phyloP scores from a whole-genome alignment of 37 sponge, comb jelly and placozoan species.

The Oopsacas minuta region DNA sequence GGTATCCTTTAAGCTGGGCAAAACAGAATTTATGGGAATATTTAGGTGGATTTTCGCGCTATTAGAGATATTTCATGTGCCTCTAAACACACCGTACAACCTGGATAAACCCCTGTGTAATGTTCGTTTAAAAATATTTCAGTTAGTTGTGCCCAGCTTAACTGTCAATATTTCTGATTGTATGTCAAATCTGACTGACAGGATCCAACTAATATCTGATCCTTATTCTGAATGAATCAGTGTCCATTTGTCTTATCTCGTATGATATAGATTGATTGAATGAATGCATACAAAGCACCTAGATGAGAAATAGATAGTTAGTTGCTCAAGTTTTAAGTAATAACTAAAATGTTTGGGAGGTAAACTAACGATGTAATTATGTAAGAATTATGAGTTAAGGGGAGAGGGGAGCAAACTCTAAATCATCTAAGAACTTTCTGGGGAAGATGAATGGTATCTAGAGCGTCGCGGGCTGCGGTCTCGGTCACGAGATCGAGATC shows the following conservation, averaged over 20 bases:
- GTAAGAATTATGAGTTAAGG: not conserved
- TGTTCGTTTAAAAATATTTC: too few species aligned
- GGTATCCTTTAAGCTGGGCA: too few species aligned
- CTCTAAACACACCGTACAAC: too few species aligned
- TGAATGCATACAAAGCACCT: slow-evolving; percentile 19
- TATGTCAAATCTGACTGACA: not conserved
- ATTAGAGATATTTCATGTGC: too few species aligned
- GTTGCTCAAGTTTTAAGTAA: not conserved
- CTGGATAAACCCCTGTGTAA: too few species aligned
- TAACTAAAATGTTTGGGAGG: not conserved
- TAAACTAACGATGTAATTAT: not conserved
- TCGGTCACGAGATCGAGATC: slow-evolving; percentile 8
- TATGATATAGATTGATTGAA: not conserved
- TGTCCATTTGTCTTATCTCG: slow-evolving; percentile 5
- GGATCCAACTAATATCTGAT: slow-evolving; percentile 12
- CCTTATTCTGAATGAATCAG: too few species aligned
- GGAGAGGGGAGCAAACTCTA: not conserved
- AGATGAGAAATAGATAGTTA: slow-evolving; percentile 18
- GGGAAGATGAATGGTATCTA: not conserved
- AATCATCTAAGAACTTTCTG: not conserved
- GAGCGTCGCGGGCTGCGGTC: slow-evolving; percentile 7
- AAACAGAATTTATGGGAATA: too few species aligned
- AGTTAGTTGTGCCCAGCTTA: not conserved
- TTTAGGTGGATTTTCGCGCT: too few species aligned
- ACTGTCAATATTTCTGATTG: not conserved